These are phyloP conservation scores for Ochotona princeps DNA, from an alignment of 2,113 vertebrate species.

Conservation along the genomic window DNA sequence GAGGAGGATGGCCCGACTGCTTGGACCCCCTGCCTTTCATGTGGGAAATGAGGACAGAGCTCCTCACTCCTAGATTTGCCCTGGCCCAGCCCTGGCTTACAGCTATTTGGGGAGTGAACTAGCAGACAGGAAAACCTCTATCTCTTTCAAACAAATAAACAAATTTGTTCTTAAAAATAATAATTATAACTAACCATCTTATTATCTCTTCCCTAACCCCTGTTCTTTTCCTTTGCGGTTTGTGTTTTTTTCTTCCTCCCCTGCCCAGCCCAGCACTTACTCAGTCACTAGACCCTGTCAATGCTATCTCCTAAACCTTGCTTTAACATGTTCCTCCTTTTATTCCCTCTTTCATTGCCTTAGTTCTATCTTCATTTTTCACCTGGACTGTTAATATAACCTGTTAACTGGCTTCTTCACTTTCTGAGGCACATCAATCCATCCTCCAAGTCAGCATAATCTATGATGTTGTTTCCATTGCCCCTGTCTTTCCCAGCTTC, in stretches of 20 bases:
- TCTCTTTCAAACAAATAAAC: too few relatives aligned
- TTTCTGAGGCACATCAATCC: constrained; percentile 4
- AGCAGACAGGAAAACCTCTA: not conserved
- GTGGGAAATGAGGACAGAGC: too few relatives aligned
- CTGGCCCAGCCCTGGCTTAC: too few relatives aligned
- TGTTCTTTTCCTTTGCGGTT: not conserved
- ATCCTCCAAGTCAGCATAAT: not conserved
- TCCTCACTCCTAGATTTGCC: too few relatives aligned
- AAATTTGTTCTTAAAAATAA: too few relatives aligned
- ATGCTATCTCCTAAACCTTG: not conserved
- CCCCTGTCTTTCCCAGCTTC: not conserved
- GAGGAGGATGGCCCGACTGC: too few relatives aligned
- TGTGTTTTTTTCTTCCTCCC: not conserved
- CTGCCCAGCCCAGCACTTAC: not conserved
- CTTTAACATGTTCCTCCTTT: not conserved
- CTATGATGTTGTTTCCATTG: not conserved
- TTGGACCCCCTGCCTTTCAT: too few relatives aligned
- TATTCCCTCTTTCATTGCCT: not conserved
- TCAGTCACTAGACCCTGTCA: not conserved
- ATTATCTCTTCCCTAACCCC: not conserved
- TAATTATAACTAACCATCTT: not conserved
- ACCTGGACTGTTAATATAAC: not conserved
- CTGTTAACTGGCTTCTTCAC: constrained; percentile 27
- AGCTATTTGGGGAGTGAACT: too few relatives aligned
- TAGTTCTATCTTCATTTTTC: constrained; percentile 1